Evolutionary conservation across 2,888 invertebrate genomes (phyloP).

Genomic region (Cartodere bifasciata): DNA sequence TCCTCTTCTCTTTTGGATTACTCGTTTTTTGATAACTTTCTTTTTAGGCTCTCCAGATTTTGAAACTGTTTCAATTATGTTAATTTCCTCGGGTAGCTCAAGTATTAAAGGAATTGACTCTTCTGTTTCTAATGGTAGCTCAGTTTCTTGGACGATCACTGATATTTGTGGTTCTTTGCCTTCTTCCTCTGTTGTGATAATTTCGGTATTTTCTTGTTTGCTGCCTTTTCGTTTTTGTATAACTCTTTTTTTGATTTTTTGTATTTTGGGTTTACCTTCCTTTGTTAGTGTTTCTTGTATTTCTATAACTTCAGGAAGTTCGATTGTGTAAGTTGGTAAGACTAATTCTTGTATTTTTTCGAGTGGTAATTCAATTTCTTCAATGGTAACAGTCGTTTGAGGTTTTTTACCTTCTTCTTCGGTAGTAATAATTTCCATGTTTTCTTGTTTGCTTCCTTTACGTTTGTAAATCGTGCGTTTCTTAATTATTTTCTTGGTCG

Average conservation of each 20-base stretch:
- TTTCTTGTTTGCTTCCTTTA: conserved; percentile 18
- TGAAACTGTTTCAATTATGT: conserved; percentile 23
- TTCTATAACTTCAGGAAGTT: conserved; percentile 26
- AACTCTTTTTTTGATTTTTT: conserved; percentile 14
- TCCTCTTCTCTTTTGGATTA: conserved; percentile 27
- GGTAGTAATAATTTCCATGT: conserved; percentile 17
- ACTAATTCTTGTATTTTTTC: conserved; percentile 17
- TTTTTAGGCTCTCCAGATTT: conserved; percentile 14
- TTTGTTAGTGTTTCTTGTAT: conserved; percentile 21
- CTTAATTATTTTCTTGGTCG: conserved; percentile 15
- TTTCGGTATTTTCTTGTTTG: conserved; percentile 17
- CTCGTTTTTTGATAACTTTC: conserved; percentile 27
- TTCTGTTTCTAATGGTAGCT: conserved; percentile 18
- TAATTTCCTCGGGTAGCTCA: conserved; percentile 25
- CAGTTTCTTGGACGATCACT: conserved; percentile 23
- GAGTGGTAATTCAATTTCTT: conserved; percentile 21
- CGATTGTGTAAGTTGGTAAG: conserved; percentile 19
- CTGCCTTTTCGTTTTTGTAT: conserved; percentile 15
- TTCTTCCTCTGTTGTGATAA: conserved; percentile 14
- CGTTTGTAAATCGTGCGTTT: conserved; percentile 16
- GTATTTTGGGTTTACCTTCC: conserved; percentile 15
- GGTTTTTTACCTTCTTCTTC: conserved; percentile 30
- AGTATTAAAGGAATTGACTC: conserved; percentile 11
- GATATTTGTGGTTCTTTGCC: conserved; percentile 14
- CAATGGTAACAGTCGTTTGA: conserved; percentile 27